A percentile compares a stretch with the other conserved stretches of the same genome.
These are phyloP conservation scores for Nothobranchius furzeri DNA, from an alignment of 2,113 vertebrate species.

Conservation along the genomic window DNA sequence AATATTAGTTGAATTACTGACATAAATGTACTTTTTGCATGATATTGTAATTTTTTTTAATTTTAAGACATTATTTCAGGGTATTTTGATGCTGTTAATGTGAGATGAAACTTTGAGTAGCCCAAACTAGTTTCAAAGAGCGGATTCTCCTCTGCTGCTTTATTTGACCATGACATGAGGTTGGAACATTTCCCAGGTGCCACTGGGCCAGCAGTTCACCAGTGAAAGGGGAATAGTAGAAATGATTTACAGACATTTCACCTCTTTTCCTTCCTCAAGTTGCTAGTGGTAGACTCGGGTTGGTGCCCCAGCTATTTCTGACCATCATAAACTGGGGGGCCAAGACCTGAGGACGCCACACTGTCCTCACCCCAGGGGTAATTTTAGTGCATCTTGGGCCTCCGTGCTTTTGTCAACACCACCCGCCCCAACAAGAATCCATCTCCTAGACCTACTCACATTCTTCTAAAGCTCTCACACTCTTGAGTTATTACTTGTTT, in stretches of 20 bases:
- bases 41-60: no score
- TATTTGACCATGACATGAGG: background rate
- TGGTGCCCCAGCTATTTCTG: slow-evolving; percentile 75
- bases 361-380: slow-evolving; percentile 76
- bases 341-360: slow-evolving; percentile 77
- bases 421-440: slow-evolving; percentile 41
- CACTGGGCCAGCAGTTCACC: background rate
- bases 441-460: slow-evolving; percentile 36
- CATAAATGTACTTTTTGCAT: no score
- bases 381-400: slow-evolving; percentile 74
- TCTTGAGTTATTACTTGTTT: slow-evolving; percentile 46
- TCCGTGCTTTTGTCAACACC: slow-evolving; percentile 42
- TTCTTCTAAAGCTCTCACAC: slow-evolving; percentile 34
- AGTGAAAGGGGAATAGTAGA: slow-evolving; percentile 12
- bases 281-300: slow-evolving; percentile 35
- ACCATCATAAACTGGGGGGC: slow-evolving; percentile 73
- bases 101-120: no score
- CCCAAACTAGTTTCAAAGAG: background rate
- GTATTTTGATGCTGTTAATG: no score
- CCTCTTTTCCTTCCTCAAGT: slow-evolving; percentile 42
- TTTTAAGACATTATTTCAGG: no score
- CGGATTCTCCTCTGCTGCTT: background rate
- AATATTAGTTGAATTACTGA: no score
- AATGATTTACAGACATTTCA: slow-evolving; percentile 46
- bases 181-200: background rate